Conservation (phyloP, 2,797 vertebrate genomes). For the Rhincodon typus region DNA sequence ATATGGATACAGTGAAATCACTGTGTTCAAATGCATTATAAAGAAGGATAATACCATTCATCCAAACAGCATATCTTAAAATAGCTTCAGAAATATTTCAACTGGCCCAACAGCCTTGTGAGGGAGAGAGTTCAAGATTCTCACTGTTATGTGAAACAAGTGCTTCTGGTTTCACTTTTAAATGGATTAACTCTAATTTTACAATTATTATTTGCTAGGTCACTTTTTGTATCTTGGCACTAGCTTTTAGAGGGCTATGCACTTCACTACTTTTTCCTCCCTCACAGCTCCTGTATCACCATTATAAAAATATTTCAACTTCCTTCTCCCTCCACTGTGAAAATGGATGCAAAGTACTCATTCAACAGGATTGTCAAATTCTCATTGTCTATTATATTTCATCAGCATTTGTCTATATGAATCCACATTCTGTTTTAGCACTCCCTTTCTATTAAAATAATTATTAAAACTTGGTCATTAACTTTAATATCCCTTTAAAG, state of each 20-base stretch:
- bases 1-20: not conserved
- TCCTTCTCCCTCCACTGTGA: not conserved
- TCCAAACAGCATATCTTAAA: not conserved
- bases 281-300: not conserved
- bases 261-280: not conserved
- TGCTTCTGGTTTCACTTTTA: not conserved
- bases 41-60: not conserved
- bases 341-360: not conserved
- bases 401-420: not conserved
- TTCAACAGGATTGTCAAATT: not conserved
- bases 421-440: not conserved
- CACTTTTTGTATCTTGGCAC: not conserved
- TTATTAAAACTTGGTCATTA: not conserved
- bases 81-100: not conserved
- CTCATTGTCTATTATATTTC: not conserved
- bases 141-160: not conserved
- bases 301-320: not conserved
- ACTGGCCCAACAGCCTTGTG: not conserved
- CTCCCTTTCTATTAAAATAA: not conserved
- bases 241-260: not conserved
- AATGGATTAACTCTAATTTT: not conserved
- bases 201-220: not conserved
- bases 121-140: not conserved
- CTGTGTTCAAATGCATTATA: not conserved
- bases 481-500: not conserved